A percentile compares a stretch with the other conserved stretches of the same genome.
Conservation (phyloP, 2,888 invertebrate genomes). For the Drosophila paramelanica region DNA sequence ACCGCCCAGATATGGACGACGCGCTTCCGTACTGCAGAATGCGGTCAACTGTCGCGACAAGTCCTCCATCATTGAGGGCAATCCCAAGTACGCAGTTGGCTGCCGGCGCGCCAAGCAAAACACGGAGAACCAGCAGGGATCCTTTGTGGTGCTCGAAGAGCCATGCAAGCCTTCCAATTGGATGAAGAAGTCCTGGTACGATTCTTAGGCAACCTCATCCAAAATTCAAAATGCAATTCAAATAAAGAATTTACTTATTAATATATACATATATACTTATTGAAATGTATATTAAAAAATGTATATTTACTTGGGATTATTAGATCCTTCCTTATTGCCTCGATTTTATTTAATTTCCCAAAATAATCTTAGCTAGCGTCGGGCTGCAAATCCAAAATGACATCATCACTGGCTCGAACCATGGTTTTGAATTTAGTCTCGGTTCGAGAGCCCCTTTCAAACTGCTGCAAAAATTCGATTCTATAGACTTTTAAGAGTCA, state of each 20-base stretch:
- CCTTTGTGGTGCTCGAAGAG: constrained; percentile 84
- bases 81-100: constrained; percentile 80
- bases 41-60: constrained; percentile 79
- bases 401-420: too few relatives aligned
- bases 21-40: constrained; percentile 80
- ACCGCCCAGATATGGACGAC: constrained; percentile 82
- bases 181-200: constrained; percentile 85
- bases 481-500: too few relatives aligned
- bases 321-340: too few relatives aligned
- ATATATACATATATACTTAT: not conserved
- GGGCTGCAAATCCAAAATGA: too few relatives aligned
- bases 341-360: too few relatives aligned
- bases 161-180: constrained; percentile 83
- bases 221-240: constrained; percentile 3
- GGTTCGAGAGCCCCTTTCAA: too few relatives aligned
- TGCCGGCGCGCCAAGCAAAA: constrained; percentile 65
- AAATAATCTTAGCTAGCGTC: too few relatives aligned
- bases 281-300: not conserved
- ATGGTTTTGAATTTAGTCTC: too few relatives aligned
- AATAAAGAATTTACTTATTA: constrained; percentile 36
- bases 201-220: constrained; percentile 64
- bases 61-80: constrained; percentile 82
- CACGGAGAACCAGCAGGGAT: constrained; percentile 67
- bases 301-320: not conserved
- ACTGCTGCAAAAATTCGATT: too few relatives aligned